Conservation (phyloP, 1,140 invertebrate genomes). For the Delia radicum region DNA sequence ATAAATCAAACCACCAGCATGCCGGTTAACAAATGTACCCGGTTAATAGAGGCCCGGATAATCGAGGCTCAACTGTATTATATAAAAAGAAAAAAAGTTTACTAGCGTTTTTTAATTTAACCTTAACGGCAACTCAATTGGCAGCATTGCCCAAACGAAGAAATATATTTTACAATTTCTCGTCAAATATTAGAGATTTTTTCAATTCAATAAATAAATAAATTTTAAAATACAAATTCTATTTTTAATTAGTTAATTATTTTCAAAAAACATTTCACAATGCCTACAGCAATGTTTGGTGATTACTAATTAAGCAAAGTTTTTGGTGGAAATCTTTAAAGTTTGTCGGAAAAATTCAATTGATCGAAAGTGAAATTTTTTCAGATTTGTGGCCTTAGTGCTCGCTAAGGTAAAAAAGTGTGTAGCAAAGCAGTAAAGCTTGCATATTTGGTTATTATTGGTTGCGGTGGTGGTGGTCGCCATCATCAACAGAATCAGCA, state of each 20-base stretch:
- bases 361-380: conserved; percentile 13
- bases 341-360: background rate
- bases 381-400: conserved; percentile 13
- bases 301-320: background rate
- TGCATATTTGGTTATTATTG: background rate
- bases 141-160: conserved; percentile 3
- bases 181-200: background rate
- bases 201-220: background rate
- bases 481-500: conserved; percentile 3
- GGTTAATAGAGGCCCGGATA: no score
- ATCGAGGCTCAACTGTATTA: no score
- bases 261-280: background rate
- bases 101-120: no score
- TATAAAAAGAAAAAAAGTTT: no score
- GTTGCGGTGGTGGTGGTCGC: conserved; percentile 7
- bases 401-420: conserved; percentile 19
- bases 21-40: no score
- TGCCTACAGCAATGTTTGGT: background rate
- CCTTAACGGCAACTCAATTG: no score
- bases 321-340: background rate
- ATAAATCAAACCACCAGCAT: no score
- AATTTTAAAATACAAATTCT: background rate
- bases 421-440: background rate
- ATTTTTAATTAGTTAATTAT: background rate
- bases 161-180: background rate